phyloP scores from a whole-genome alignment of 2,797 vertebrate genomes.

The Ptychobarbus kaznakovi region DNA sequence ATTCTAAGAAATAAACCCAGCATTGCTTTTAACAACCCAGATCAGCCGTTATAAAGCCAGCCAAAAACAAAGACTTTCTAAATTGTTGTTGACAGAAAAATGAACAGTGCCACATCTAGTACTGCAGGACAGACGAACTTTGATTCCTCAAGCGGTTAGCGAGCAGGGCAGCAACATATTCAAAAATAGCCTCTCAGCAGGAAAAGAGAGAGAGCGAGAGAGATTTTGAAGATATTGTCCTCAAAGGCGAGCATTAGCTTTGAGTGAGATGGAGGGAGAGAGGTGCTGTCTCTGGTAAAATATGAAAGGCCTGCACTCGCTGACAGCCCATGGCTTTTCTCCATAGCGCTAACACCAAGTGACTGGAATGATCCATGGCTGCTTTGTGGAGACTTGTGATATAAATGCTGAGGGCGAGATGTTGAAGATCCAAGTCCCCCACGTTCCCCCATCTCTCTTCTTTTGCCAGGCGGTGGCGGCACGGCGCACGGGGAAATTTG shows the following conservation, averaged over 20 bases:
- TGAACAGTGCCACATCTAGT: slow-evolving; percentile 65
- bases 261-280: slow-evolving; percentile 76
- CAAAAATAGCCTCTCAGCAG: slow-evolving; percentile 83
- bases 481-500: slow-evolving; percentile 70
- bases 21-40: slow-evolving; percentile 46
- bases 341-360: slow-evolving; percentile 81
- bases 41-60: slow-evolving; percentile 51
- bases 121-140: slow-evolving; percentile 56
- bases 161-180: slow-evolving; percentile 73
- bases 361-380: slow-evolving; percentile 83
- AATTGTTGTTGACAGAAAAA: slow-evolving; percentile 70
- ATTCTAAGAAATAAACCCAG: slow-evolving; percentile 19
- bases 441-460: slow-evolving; percentile 66
- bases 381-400: slow-evolving; percentile 83
- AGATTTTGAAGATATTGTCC: slow-evolving; percentile 86
- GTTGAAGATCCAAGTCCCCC: slow-evolving; percentile 78
- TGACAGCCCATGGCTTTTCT: slow-evolving; percentile 85
- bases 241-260: slow-evolving; percentile 77
- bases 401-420: slow-evolving; percentile 85
- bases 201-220: slow-evolving; percentile 61
- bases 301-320: slow-evolving; percentile 80
- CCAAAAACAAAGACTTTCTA: slow-evolving; percentile 59
- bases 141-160: slow-evolving; percentile 68
- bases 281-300: slow-evolving; percentile 81
- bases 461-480: slow-evolving; percentile 18